Evolutionary conservation across 2,888 invertebrate species (phyloP), one percentile per base, ranked within the genome.

Genomic region (Anodontia alba): DNA sequence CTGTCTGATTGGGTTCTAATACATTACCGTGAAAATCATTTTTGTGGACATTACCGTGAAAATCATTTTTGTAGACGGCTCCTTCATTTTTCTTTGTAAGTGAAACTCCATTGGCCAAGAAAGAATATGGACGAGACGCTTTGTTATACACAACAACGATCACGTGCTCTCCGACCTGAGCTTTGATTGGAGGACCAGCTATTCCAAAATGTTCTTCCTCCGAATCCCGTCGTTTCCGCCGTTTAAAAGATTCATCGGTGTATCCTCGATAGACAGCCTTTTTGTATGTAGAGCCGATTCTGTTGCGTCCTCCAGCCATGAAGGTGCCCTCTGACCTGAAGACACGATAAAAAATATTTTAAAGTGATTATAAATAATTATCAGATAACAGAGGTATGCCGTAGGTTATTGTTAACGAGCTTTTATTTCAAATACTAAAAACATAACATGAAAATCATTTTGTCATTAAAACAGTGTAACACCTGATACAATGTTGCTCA

Each of bases 71-170:
- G 49, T 82, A 82, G 42, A 62, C 76, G 12, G 76, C 79, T 17
- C 90, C 90, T 78, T 90, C 90, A 20, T 81, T 71, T 7, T 73
- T 42, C 69, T 90, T 88, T 29, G 72, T 71, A 26, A 89, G 87
- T 23, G 78, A 73, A n/a, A 88, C 84, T 15, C 89, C 89, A 51
- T 88, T 86, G 0, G 88, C 81, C 49, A 88, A 82, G n/a, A 89
- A 73, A 0, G 83, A 80, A 71, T 82, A 89, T 0, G 82, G 81
- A 49, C 87, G 67, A 5, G 71, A 57, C 12, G 86, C 88, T 49
- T 68, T 69, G 67, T 89, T 89, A 23, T 71, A 38, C 31, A 89
- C 82, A 23, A 86, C 76, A 1, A 89, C 81, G 3, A 68, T 62
- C 8, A 89, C 69, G 12, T 38, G 69, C 12, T 89, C 88, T 0